Conservation (phyloP, 2,888 invertebrate species). For the Rapana venosa region DNA sequence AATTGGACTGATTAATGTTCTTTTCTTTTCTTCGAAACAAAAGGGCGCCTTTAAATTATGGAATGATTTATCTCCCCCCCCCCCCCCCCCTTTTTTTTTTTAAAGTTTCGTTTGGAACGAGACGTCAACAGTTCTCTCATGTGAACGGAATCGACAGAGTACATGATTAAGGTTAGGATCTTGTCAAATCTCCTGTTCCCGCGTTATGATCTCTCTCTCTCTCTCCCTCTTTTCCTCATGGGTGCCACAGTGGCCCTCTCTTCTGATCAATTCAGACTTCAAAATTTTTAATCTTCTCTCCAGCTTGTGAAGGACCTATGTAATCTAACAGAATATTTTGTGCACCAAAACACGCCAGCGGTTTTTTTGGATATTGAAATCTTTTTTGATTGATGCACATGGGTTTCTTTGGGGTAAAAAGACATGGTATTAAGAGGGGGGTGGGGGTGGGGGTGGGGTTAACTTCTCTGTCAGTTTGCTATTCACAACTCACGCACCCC, state of each 20-base stretch:
- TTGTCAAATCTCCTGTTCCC: neutral
- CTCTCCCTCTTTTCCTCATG: neutral
- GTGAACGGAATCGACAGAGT: neutral
- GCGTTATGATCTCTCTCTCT: neutral
- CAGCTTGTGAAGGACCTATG: neutral
- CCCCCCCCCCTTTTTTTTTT: neutral
- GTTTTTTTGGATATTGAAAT: neutral
- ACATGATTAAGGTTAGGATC: constrained; percentile 19
- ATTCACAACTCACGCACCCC: constrained; percentile 20
- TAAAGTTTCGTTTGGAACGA: neutral
- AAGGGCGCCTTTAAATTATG: neutral
- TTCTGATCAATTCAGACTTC: constrained; percentile 5
- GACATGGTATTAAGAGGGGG: neutral
- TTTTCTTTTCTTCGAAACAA: neutral
- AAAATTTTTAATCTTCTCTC: neutral
- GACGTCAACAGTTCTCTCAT: neutral
- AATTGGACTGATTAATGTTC: no score
- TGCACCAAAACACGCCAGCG: neutral
- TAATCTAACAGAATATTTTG: constrained; percentile 11
- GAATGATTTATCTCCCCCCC: neutral
- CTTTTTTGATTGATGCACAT: constrained; percentile 19
- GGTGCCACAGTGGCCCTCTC: neutral
- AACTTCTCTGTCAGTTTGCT: neutral
- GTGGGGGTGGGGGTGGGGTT: no score
- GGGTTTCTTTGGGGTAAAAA: constrained; percentile 26